Evolutionary conservation across 2,113 vertebrate genomes (phyloP).

Genomic region (Saccopteryx bilineata): DNA sequence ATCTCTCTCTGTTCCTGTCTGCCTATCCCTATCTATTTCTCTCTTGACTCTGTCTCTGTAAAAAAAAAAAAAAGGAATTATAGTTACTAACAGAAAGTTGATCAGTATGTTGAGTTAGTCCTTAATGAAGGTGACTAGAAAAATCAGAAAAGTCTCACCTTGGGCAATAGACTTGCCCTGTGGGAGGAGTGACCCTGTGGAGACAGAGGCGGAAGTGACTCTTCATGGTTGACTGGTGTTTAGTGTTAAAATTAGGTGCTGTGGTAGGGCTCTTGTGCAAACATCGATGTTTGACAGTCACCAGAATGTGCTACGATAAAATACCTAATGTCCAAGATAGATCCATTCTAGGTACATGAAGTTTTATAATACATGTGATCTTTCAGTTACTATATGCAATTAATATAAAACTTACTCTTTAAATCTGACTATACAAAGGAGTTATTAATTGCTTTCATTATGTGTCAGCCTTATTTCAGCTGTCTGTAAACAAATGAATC

Average conservation of each 20-base stretch:
- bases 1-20: too few species aligned
- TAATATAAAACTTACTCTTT: background rate
- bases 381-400: background rate
- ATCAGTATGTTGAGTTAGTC: background rate
- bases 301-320: background rate
- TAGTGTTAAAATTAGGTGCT: background rate
- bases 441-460: background rate
- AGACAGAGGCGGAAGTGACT: background rate
- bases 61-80: too few species aligned
- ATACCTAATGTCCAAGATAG: background rate
- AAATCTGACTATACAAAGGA: background rate
- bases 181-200: too few species aligned
- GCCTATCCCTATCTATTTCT: too few species aligned
- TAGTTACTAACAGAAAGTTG: background rate
- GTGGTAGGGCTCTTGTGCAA: background rate
- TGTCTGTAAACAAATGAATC: background rate
- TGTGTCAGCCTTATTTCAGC: background rate
- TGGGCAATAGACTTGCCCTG: too few species aligned
- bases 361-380: background rate
- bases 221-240: rapidly evolving
- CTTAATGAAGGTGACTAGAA: background rate
- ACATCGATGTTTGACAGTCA: background rate
- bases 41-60: too few species aligned
- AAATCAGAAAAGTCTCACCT: background rate
- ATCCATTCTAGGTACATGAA: background rate